Base-by-base conservation (phyloP, 2,888 invertebrate genomes). In the Rhimphoctona megacephalus region DNA sequence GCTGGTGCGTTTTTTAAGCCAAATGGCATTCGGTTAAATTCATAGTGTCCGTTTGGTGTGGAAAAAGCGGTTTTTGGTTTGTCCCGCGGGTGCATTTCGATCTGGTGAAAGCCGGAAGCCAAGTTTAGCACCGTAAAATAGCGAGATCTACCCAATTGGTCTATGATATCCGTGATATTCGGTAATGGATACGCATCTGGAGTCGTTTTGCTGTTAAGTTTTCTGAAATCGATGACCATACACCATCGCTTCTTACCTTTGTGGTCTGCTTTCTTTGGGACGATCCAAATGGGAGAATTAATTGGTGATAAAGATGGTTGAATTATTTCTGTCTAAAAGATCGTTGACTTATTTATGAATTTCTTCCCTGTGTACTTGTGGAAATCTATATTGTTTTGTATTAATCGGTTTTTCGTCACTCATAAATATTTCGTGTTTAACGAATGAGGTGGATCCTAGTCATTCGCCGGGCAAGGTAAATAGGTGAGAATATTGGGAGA, bases 51-150 rank as follows among this genome's bases (percentile, higher is more conserved):
- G n/a, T 70, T 70, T 4, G 70, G 72, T 9, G 73, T 84, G 36
- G 73, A 81, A 36, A 87, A 87, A 0, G 83, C 74, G 25, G 81
- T 88, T 70, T 87, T 83, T 0, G 79, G 25, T n/a, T 77, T 43
- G 49, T 83, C 64, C 46, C 69, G 11, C 7, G 46, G 39, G 49
- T 85, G 77, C 85, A 87, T 84, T 22, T 89, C 87, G n/a, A 90
- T 87, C 78, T 91, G 90, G 69, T 91, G 89, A 64, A 89, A 91
- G 1, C 91, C 90, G 11, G 83, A 86, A 4, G 90, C 89, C 1
- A 90, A 49, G 67, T 91, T 90, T 1, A 91, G 83, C 0, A 88
- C 89, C 1, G 89, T 86, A 76, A 90, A 91, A 74, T 90, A 90
- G 0, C 82, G 69, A 4, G 85, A 72, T 66, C 83, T 83, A 1